Evolutionary conservation across 2,888 invertebrate species (phyloP).

Genomic region (Chymomyza procnemis): DNA sequence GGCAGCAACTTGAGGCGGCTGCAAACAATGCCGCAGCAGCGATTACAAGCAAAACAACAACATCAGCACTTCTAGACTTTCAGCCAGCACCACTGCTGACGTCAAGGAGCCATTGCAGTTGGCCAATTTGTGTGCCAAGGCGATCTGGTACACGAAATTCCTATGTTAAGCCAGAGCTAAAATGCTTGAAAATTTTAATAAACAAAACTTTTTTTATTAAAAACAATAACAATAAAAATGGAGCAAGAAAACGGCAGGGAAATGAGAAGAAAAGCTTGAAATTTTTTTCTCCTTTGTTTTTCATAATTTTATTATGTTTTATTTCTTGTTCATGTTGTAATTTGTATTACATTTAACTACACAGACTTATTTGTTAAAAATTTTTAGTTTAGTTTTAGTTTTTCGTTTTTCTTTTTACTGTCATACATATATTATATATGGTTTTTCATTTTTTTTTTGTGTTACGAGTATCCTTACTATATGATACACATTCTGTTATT

Average conservation of each 20-base stretch:
- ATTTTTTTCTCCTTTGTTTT: conserved; percentile 36
- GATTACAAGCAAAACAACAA: background rate
- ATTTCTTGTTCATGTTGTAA: conserved; percentile 52
- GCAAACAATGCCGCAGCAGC: conserved; percentile 3
- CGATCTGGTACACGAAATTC: background rate
- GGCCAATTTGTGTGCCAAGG: conserved; percentile 4
- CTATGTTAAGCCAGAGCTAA: background rate
- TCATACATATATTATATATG: background rate
- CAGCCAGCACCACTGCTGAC: background rate
- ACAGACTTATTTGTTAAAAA: conserved; percentile 68
- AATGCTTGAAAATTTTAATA: conserved; percentile 18
- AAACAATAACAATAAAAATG: background rate
- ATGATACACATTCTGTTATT: conserved; percentile 39
- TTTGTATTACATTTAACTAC: conserved; percentile 74
- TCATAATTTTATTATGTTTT: conserved; percentile 72
- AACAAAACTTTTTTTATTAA: background rate
- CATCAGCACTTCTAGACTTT: background rate
- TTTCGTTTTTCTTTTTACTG: conserved; percentile 17
- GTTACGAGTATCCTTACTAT: conserved; percentile 12
- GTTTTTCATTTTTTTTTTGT: conserved; percentile 7
- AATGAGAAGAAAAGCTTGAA: background rate
- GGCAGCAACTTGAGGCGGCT: background rate
- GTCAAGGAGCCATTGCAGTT: background rate
- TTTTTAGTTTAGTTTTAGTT: conserved; percentile 25
- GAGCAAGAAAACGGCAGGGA: background rate